phyloP scores from a whole-genome alignment of 2,888 invertebrate species.

The Sesia apiformis region DNA sequence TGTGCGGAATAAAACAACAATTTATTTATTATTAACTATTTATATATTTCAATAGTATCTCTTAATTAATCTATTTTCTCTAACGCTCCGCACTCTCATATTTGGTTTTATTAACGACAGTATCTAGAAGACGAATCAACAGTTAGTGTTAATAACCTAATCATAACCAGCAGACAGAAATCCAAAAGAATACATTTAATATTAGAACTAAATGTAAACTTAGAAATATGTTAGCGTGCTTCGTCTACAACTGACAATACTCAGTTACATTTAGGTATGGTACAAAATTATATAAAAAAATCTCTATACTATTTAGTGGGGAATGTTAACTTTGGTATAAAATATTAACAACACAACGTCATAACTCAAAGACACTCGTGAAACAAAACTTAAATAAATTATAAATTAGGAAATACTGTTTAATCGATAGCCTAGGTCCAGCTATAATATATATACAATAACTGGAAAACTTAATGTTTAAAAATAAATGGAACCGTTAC shows the following conservation, averaged over 20 bases:
- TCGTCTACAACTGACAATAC: conserved; percentile 29
- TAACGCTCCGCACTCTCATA: conserved; percentile 61
- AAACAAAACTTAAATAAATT: conserved; percentile 52
- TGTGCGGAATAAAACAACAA: conserved; percentile 23
- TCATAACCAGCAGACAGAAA: conserved; percentile 55
- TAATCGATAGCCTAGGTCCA: conserved; percentile 57
- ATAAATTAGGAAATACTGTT: conserved; percentile 74
- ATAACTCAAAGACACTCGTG: conserved; percentile 62
- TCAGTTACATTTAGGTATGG: conserved; percentile 30
- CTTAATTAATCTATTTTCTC: conserved; percentile 64
- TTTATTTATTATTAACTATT: conserved; percentile 59
- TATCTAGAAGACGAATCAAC: conserved; percentile 57
- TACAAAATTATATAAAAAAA: conserved; percentile 33
- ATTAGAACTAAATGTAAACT: conserved; percentile 53
- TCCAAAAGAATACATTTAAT: conserved; percentile 57
- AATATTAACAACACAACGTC: conserved; percentile 71
- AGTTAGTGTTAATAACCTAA: conserved; percentile 45
- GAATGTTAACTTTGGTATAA: conserved; percentile 85
- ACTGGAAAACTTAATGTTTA: conserved; percentile 46
- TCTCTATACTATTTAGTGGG: conserved; percentile 73
- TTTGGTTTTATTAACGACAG: conserved; percentile 1
- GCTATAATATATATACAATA: conserved; percentile 60
- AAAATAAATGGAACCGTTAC: conserved; percentile 3
- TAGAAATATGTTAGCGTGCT: conserved; percentile 45
- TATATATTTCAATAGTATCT: conserved; percentile 73